phyloP scores from a whole-genome alignment of 1,140 invertebrate genomes.

The Micrasema longulum region DNA sequence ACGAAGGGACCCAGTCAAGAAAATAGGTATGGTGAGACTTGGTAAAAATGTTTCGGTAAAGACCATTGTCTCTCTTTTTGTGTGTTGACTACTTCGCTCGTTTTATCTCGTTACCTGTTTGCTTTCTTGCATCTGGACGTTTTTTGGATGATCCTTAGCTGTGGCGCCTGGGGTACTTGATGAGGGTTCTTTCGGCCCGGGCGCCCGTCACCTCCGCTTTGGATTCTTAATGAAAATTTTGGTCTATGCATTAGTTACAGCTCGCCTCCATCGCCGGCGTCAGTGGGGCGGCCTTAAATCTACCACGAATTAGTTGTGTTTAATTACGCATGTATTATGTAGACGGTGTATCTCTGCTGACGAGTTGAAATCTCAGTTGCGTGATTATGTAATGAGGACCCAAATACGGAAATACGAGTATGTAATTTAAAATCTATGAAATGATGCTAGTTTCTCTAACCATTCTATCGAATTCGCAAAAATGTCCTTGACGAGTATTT shows the following conservation, averaged over 20 bases:
- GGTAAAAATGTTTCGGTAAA: background rate
- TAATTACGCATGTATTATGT: constrained; percentile 31
- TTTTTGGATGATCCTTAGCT: background rate
- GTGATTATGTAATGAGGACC: too few relatives aligned
- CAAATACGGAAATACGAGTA: too few relatives aligned
- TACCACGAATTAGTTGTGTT: constrained; percentile 28
- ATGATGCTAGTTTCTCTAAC: too few relatives aligned
- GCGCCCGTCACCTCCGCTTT: constrained; percentile 37
- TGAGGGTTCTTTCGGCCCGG: constrained; percentile 22
- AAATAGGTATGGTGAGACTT: background rate
- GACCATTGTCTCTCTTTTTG: background rate
- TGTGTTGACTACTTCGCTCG: background rate
- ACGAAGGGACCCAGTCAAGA: constrained; percentile 1
- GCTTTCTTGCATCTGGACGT: background rate
- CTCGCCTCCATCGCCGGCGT: constrained; percentile 23
- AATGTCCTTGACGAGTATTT: too few relatives aligned
- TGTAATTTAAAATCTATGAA: too few relatives aligned
- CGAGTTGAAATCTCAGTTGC: background rate
- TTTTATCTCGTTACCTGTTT: background rate
- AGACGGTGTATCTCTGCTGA: background rate
- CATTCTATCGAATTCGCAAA: too few relatives aligned
- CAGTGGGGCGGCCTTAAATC: constrained; percentile 17
- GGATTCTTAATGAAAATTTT: constrained; percentile 33
- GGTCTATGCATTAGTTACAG: constrained; percentile 32
- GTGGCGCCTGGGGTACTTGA: constrained; percentile 33